Evolutionary conservation across 2,113 vertebrate species (phyloP).

Genomic region (Theristicus caerulescens): DNA sequence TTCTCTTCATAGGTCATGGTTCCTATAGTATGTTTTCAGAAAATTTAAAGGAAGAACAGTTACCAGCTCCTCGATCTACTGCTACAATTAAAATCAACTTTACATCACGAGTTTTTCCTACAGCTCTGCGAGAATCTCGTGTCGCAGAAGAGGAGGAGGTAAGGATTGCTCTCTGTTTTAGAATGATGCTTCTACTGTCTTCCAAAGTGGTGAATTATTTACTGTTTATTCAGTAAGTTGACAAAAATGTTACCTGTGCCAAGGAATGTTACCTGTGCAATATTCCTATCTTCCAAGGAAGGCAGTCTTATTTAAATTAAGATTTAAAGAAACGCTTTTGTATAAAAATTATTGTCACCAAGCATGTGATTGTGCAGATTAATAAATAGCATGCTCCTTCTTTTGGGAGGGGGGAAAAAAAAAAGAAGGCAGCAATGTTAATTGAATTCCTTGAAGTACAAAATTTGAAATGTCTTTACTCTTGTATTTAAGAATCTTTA

Average conservation of each 20-base stretch:
- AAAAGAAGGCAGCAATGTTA: neutral
- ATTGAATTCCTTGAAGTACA: neutral
- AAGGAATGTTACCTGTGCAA: neutral
- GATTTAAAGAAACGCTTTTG: neutral
- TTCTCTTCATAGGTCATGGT: slow-evolving; percentile 47
- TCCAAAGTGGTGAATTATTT: neutral
- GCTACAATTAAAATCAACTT: slow-evolving; percentile 85
- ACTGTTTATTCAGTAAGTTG: neutral
- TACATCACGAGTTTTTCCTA: slow-evolving; percentile 89
- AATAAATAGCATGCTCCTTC: neutral
- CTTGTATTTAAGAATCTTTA: neutral
- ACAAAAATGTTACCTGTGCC: neutral
- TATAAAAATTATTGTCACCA: neutral
- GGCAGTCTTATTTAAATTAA: neutral
- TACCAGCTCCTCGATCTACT: slow-evolving; percentile 80
- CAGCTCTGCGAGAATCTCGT: slow-evolving; percentile 87
- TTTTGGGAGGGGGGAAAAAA: too few relatives aligned
- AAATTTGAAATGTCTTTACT: neutral
- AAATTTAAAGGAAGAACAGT: slow-evolving; percentile 54
- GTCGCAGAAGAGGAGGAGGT: slow-evolving; percentile 91
- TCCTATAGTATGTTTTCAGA: slow-evolving; percentile 65
- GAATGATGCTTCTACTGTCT: neutral
- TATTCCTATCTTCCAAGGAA: neutral
- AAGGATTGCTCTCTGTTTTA: neutral
- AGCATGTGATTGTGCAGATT: neutral